These are phyloP conservation scores for Meteorus colon DNA, from an alignment of 2,888 invertebrate species.

Conservation along the genomic window DNA sequence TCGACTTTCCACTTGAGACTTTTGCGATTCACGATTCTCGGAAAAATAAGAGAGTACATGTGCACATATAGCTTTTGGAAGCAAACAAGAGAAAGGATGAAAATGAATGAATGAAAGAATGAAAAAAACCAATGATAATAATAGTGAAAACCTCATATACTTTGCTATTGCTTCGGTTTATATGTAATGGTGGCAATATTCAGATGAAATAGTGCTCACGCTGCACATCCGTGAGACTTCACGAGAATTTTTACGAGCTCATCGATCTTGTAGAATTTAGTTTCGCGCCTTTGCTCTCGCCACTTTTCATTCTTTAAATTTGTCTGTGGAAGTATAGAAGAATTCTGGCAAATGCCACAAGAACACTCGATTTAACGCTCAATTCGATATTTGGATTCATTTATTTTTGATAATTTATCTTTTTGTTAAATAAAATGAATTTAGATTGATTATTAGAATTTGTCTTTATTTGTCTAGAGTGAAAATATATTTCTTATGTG, in stretches of 20 bases:
- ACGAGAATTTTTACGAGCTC: constrained; percentile 34
- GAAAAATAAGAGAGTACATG: constrained; percentile 18
- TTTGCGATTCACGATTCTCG: constrained; percentile 13
- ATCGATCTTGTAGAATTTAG: constrained; percentile 31
- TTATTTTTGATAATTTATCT: background rate
- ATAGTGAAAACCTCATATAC: background rate
- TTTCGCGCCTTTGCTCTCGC: background rate
- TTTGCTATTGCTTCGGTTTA: background rate
- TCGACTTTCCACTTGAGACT: constrained; percentile 37
- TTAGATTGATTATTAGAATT: too few relatives aligned
- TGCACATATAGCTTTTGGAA: constrained; percentile 40
- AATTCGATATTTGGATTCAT: background rate
- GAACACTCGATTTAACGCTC: background rate
- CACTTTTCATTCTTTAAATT: background rate
- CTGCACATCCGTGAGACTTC: constrained; percentile 20
- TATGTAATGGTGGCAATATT: constrained; percentile 25
- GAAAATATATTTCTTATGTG: too few relatives aligned
- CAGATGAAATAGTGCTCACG: constrained; percentile 27
- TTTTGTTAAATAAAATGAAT: background rate
- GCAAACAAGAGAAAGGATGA: background rate
- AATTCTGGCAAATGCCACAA: background rate
- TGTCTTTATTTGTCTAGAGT: too few relatives aligned
- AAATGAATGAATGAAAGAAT: background rate
- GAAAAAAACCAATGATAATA: background rate
- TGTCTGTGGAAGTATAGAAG: background rate